Evolutionary conservation across 2,113 vertebrate species (phyloP).

Genomic region (Phalacrocorax carbo): DNA sequence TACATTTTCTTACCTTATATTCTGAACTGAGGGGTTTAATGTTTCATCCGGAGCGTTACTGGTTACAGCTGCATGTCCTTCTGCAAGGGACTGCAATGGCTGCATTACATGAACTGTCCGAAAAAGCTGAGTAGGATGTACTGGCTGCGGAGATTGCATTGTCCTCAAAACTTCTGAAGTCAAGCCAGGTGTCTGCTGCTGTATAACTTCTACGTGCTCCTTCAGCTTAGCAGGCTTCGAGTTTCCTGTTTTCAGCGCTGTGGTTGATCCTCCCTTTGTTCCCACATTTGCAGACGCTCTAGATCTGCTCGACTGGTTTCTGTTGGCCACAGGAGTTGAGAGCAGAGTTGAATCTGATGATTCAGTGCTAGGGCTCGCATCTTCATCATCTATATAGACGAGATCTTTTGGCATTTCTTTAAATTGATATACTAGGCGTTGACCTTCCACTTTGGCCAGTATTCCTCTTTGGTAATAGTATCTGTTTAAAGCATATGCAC

Average conservation of each 20-base stretch:
- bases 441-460: slow-evolving; percentile 97
- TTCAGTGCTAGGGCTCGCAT: slow-evolving; percentile 79
- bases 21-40: slow-evolving; percentile 62
- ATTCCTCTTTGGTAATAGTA: slow-evolving; percentile 99
- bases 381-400: slow-evolving; percentile 89
- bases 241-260: slow-evolving; percentile 74
- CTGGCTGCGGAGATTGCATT: slow-evolving; percentile 81
- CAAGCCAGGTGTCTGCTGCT: slow-evolving; percentile 83
- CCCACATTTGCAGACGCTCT: slow-evolving; percentile 64
- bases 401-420: slow-evolving; percentile 96
- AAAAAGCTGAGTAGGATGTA: slow-evolving; percentile 87
- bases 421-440: slow-evolving; percentile 97
- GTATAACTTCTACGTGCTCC: slow-evolving; percentile 77
- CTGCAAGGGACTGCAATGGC: slow-evolving; percentile 77
- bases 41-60: slow-evolving; percentile 71
- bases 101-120: slow-evolving; percentile 91
- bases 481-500: slow-evolving; percentile 69
- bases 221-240: slow-evolving; percentile 73
- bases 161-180: slow-evolving; percentile 88
- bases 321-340: slow-evolving; percentile 60
- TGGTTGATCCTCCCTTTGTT: slow-evolving; percentile 69
- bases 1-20: slow-evolving; percentile 69
- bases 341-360: slow-evolving; percentile 74
- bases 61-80: slow-evolving; percentile 75
- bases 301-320: slow-evolving; percentile 70